A percentile compares a stretch with the other conserved stretches of the same genome.
These are phyloP conservation scores for Platycheirus albimanus DNA, from an alignment of 2,888 invertebrate species.

Conservation along the genomic window DNA sequence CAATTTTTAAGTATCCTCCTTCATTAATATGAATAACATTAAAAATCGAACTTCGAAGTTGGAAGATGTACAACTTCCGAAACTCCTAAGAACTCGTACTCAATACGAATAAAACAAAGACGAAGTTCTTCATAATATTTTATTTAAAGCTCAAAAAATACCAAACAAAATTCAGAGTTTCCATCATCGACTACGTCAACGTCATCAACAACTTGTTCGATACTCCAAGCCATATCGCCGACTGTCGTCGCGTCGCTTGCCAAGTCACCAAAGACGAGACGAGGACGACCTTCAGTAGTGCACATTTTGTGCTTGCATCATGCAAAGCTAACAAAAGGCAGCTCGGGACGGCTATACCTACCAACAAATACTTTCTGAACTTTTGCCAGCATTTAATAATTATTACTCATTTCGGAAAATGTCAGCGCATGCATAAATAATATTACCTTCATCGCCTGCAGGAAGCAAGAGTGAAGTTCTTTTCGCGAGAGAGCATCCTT, in stretches of 20 bases:
- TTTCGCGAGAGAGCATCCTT: background rate
- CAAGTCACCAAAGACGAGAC: constrained; percentile 6
- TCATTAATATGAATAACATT: too few relatives aligned
- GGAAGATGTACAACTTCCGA: too few relatives aligned
- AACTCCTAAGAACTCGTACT: too few relatives aligned
- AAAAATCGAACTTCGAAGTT: too few relatives aligned
- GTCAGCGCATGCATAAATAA: constrained; percentile 60
- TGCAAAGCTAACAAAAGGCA: background rate
- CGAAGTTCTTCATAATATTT: background rate
- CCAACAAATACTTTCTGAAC: constrained; percentile 25
- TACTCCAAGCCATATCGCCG: constrained; percentile 7
- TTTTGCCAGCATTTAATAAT: constrained; percentile 56
- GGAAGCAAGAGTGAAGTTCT: constrained; percentile 1
- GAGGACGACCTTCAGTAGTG: constrained; percentile 9
- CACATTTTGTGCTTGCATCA: background rate
- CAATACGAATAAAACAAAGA: background rate
- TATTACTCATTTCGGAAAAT: constrained; percentile 59
- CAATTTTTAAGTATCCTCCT: too few relatives aligned
- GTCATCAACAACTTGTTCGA: constrained; percentile 39
- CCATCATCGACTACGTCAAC: constrained; percentile 31
- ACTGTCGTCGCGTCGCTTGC: too few relatives aligned
- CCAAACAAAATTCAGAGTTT: background rate
- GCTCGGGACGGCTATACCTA: background rate
- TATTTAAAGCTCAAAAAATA: background rate
- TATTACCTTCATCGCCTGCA: constrained; percentile 35